Conservation (phyloP, 2,113 vertebrate genomes). For the Otolemur garnettii region DNA sequence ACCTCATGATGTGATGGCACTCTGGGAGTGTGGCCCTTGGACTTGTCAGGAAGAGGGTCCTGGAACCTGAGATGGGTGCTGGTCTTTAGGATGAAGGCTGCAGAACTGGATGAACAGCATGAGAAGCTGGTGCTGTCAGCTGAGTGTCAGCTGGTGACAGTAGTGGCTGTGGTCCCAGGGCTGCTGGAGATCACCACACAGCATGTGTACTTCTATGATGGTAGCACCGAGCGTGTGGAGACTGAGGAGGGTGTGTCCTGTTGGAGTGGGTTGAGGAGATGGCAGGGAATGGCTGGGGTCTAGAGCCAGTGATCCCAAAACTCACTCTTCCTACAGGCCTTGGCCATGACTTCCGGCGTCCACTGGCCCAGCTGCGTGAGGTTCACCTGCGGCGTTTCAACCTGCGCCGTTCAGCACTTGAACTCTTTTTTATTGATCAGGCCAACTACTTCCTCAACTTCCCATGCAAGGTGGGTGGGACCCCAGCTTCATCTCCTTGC, state of each 20-base stretch:
- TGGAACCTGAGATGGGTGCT: neutral
- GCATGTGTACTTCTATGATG: constrained; percentile 96
- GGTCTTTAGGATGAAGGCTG: constrained; percentile 89
- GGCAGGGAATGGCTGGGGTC: neutral
- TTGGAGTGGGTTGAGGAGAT: neutral
- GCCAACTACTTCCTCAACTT: constrained; percentile 99
- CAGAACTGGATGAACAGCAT: constrained; percentile 92
- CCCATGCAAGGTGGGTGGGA: constrained; percentile 90
- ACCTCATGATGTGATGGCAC: neutral
- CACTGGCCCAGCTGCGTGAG: constrained; percentile 95
- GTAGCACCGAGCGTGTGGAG: constrained; percentile 95
- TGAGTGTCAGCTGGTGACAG: constrained; percentile 98
- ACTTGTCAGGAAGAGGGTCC: neutral
- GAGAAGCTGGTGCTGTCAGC: constrained; percentile 97
- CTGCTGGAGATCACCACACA: constrained; percentile 97
- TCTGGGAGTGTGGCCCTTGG: neutral
- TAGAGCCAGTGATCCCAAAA: accelerated
- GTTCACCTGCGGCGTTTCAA: constrained; percentile 98
- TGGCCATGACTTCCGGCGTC: constrained; percentile 96
- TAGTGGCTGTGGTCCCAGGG: constrained; percentile 93
- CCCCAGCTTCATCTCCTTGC: neutral
- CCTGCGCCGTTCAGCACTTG: constrained; percentile 95
- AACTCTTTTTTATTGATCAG: constrained; percentile 99
- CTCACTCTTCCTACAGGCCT: constrained; percentile 87
- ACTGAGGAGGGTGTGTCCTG: constrained; percentile 94